Evolutionary conservation across 2,888 invertebrate genomes (phyloP).

Genomic region (Rotaria magnacalcarata): DNA sequence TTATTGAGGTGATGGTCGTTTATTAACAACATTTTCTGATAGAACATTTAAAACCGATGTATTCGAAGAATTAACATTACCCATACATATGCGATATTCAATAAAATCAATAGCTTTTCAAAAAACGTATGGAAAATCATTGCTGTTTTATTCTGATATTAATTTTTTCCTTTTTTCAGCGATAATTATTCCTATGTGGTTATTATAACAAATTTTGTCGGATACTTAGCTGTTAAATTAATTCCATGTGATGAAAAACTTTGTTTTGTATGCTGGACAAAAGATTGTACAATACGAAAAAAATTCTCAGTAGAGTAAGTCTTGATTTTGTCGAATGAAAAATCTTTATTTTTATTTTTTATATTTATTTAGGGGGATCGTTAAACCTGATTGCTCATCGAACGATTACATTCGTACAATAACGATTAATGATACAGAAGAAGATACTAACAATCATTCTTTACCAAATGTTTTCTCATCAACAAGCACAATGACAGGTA

Average conservation of each 20-base stretch:
- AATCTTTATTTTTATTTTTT: no score
- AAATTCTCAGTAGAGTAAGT: background rate
- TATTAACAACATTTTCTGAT: slow-evolving; percentile 28
- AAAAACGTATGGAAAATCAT: background rate
- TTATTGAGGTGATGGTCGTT: background rate
- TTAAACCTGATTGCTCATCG: background rate
- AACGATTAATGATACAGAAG: background rate
- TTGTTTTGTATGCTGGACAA: background rate
- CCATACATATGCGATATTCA: background rate
- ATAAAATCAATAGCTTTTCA: background rate
- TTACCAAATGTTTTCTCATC: background rate
- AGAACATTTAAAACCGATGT: background rate
- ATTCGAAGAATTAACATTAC: slow-evolving; percentile 11
- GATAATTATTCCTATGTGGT: background rate
- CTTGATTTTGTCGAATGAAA: no score
- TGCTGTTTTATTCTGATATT: no score
- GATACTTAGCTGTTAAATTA: background rate
- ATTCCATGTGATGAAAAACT: background rate
- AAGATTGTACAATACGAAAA: background rate
- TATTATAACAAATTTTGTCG: background rate
- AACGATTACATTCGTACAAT: background rate
- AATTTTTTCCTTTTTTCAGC: background rate
- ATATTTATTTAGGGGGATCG: background rate
- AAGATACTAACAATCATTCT: background rate
- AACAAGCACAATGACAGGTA: background rate